Evolutionary conservation across 2,113 vertebrate genomes (phyloP).

Genomic region (Scatophagus argus): DNA sequence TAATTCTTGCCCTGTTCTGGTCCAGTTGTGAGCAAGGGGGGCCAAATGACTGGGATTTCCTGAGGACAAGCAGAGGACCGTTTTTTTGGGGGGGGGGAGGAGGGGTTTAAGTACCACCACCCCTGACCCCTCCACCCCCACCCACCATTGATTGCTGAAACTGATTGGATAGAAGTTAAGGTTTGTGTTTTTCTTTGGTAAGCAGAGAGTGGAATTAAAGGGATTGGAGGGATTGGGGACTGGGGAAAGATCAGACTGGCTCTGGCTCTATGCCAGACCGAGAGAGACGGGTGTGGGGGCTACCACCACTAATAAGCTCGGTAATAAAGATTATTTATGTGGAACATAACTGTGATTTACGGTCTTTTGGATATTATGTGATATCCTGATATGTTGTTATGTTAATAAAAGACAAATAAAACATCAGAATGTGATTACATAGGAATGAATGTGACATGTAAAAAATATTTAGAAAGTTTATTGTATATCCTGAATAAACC

Average conservation of each 20-base stretch:
- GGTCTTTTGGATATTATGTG: not conserved
- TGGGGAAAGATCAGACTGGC: conserved; percentile 51
- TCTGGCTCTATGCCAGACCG: conserved; percentile 30
- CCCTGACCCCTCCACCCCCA: too few relatives aligned
- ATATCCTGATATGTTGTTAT: not conserved
- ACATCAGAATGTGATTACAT: conserved; percentile 3
- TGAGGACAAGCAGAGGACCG: conserved; percentile 42
- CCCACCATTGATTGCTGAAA: conserved; percentile 37
- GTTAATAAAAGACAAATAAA: conserved; percentile 20
- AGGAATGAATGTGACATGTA: not conserved
- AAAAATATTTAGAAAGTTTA: not conserved
- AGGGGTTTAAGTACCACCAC: conserved; percentile 3
- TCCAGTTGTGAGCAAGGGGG: conserved; percentile 22
- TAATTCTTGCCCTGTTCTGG: conserved; percentile 37
- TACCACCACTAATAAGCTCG: conserved; percentile 22
- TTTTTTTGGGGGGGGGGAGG: conserved; percentile 6
- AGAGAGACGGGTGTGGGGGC: too few relatives aligned
- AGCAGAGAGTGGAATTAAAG: conserved; percentile 31
- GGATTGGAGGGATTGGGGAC: conserved; percentile 11
- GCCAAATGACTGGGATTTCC: conserved; percentile 67
- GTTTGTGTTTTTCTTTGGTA: conserved; percentile 52
- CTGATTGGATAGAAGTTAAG: conserved; percentile 44
- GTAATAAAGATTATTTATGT: conserved; percentile 41
- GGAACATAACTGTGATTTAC: conserved; percentile 29
- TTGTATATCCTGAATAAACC: not conserved